phyloP scores from a whole-genome alignment of 1,140 invertebrate genomes.

The Tetramorium alpestre region DNA sequence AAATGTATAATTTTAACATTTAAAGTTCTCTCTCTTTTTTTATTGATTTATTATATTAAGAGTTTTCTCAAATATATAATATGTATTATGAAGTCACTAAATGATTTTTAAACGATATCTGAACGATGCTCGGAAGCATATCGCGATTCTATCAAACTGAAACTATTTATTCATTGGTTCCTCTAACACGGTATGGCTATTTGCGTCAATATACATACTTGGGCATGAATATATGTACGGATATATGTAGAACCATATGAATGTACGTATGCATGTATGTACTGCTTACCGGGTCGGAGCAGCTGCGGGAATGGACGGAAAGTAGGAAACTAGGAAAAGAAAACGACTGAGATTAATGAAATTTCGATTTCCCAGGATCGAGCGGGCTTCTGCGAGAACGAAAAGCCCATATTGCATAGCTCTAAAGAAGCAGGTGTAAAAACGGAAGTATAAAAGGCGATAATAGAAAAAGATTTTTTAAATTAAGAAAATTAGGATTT shows the following conservation, averaged over 20 bases:
- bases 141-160: conserved; percentile 22
- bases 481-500: conserved; percentile 28
- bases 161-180: conserved; percentile 55
- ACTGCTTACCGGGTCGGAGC: conserved; percentile 24
- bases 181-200: conserved; percentile 30
- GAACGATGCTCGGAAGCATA: not conserved
- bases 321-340: conserved; percentile 7
- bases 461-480: not conserved
- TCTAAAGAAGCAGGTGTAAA: conserved; percentile 27
- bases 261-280: conserved; percentile 29
- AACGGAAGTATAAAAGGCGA: not conserved
- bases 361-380: conserved; percentile 68
- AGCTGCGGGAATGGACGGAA: conserved; percentile 7
- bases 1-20: not conserved
- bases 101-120: conserved; percentile 19
- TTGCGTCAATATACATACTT: conserved; percentile 23
- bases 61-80: not conserved
- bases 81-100: not conserved
- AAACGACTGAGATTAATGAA: conserved; percentile 72
- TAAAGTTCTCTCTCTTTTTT: not conserved
- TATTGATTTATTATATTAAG: not conserved
- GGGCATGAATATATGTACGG: conserved; percentile 12
- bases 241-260: not conserved
- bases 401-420: conserved; percentile 37
- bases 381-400: conserved; percentile 3